A percentile compares a stretch with the other conserved stretches of the same genome.
Conservation (phyloP, 1,140 invertebrate genomes). For the Pseudomyrmex gracilis region DNA sequence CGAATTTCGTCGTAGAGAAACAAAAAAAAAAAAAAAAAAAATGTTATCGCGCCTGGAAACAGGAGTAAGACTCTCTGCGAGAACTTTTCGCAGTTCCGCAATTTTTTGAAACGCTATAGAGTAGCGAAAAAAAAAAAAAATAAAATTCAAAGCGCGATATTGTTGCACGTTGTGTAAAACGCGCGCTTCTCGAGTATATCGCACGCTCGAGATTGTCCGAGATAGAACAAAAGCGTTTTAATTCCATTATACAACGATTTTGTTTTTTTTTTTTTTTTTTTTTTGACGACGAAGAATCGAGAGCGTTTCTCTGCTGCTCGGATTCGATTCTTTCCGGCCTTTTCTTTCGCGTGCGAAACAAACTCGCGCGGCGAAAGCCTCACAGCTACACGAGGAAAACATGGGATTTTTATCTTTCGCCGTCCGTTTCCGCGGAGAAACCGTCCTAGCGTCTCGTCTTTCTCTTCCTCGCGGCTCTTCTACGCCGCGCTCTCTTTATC, state of each 20-base stretch:
- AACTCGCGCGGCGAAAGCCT: background rate
- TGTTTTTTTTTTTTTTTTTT: background rate
- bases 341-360: slow-evolving; percentile 19
- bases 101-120: background rate
- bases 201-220: background rate
- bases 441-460: too few relatives aligned
- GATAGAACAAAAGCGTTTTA: slow-evolving; percentile 14
- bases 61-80: background rate
- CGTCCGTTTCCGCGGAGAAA: slow-evolving; percentile 23
- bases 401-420: slow-evolving; percentile 49
- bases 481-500: background rate
- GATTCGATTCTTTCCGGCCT: background rate
- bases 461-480: background rate
- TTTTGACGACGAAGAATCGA: slow-evolving; percentile 1
- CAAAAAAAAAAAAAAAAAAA: too few relatives aligned
- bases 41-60: background rate
- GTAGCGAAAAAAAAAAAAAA: background rate
- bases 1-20: background rate
- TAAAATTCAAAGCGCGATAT: too few relatives aligned
- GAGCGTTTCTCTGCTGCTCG: slow-evolving; percentile 1
- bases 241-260: background rate
- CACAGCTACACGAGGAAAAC: background rate
- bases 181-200: too few relatives aligned
- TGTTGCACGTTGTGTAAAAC: too few relatives aligned
- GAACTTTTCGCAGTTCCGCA: background rate